Percentiles rank a stretch among this genome's conserved stretches.
Conservation (phyloP, 2,888 invertebrate genomes). For the Gymnoscelis rufifasciata region DNA sequence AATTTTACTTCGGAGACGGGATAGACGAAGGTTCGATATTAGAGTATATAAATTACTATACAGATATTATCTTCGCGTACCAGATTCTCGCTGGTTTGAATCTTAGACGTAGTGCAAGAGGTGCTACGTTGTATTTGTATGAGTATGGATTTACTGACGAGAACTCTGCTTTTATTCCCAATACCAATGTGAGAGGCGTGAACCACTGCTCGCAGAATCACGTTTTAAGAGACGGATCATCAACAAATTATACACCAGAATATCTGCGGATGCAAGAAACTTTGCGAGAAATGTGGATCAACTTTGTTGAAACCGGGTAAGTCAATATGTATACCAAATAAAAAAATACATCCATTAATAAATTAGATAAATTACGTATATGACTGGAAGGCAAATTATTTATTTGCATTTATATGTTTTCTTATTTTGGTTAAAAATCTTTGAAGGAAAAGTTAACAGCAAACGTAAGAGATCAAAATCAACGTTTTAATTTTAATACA, state of each 20-base stretch:
- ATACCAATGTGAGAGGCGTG: conserved; percentile 1
- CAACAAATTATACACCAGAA: not conserved
- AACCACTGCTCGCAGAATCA: not conserved
- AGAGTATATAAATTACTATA: conserved; percentile 8
- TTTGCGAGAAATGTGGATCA: conserved; percentile 1
- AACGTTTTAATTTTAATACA: no score
- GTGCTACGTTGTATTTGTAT: conserved; percentile 8
- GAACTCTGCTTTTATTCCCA: conserved; percentile 1
- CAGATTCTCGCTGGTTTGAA: conserved; percentile 5
- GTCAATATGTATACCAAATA: not conserved
- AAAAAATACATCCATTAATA: no score
- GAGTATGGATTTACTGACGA: conserved; percentile 9
- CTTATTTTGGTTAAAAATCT: no score
- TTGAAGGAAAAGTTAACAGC: no score
- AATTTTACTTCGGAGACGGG: conserved; percentile 15
- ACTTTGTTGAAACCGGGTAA: conserved; percentile 1
- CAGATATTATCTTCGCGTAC: conserved; percentile 8
- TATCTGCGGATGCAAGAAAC: not conserved
- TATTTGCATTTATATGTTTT: no score
- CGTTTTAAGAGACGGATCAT: not conserved
- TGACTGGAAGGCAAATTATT: no score
- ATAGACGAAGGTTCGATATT: conserved; percentile 6
- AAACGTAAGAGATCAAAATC: no score
- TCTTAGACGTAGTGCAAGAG: not conserved
- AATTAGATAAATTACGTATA: no score